phyloP scores from a whole-genome alignment of 2,113 vertebrate genomes.

The Archilochus colubris region DNA sequence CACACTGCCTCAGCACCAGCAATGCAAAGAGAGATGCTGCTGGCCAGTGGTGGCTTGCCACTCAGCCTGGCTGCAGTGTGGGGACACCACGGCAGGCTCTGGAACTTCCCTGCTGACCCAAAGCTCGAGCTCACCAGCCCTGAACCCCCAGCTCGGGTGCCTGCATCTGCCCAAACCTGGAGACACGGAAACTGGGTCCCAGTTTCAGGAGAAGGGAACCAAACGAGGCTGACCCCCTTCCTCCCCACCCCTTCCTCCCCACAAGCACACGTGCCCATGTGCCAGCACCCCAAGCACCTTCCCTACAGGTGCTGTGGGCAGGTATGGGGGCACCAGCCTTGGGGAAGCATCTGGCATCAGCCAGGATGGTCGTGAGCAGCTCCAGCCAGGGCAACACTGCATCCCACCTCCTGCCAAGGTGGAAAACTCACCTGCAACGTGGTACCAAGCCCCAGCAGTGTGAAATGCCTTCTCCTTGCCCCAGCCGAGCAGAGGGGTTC shows the following conservation, averaged over 20 bases:
- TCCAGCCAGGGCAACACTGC: neutral
- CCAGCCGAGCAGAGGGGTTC: neutral
- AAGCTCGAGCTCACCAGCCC: neutral
- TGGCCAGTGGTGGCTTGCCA: neutral
- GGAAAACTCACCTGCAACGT: neutral
- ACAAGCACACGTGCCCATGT: neutral
- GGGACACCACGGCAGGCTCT: neutral
- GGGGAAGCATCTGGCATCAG: neutral
- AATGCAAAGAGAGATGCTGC: conserved; percentile 40
- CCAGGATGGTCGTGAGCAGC: neutral
- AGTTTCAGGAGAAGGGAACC: neutral
- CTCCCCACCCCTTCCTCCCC: neutral
- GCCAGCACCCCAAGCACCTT: neutral
- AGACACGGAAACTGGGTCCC: neutral
- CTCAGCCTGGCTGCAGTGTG: neutral
- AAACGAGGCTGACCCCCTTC: neutral
- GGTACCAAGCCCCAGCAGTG: neutral
- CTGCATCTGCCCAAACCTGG: neutral
- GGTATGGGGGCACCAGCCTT: accelerated
- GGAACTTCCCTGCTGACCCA: neutral
- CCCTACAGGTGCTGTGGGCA: accelerated
- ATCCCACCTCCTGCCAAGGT: neutral
- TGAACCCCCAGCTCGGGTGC: neutral
- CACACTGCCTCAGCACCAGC: conserved; percentile 61
- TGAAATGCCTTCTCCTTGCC: neutral